These are phyloP conservation scores for Hermetia illucens DNA, from an alignment of 1,140 invertebrate species.

Conservation along the genomic window DNA sequence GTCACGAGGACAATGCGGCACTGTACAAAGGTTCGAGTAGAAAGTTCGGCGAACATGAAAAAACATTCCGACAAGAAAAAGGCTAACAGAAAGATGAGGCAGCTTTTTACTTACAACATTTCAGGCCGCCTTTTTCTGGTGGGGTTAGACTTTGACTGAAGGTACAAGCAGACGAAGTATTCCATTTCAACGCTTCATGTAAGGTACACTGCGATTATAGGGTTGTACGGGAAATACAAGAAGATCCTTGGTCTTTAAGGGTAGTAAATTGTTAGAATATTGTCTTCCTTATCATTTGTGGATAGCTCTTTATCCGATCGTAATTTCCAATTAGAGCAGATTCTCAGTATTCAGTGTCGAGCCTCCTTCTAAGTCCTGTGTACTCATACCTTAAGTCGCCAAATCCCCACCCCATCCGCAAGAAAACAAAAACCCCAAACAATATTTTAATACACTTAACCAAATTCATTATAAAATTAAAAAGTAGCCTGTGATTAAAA, in stretches of 20 bases:
- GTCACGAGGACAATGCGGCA: neutral
- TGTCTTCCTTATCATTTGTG: neutral
- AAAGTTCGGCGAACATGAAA: neutral
- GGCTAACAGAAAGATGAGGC: neutral
- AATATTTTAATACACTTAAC: conserved; percentile 1
- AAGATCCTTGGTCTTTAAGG: no score
- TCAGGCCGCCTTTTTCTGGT: no score
- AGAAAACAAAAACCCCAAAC: neutral
- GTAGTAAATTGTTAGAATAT: neutral
- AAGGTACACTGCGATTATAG: no score
- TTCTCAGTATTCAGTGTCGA: neutral
- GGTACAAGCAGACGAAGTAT: no score
- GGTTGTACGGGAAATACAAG: no score
- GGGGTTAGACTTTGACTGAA: no score
- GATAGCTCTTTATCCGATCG: neutral
- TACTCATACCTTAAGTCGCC: neutral
- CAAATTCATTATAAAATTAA: conserved; percentile 6
- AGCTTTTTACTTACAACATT: no score
- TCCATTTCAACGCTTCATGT: no score
- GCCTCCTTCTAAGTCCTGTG: neutral
- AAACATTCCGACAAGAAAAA: neutral
- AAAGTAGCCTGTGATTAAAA: conserved; percentile 1
- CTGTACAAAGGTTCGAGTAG: neutral
- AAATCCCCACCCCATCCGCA: neutral
- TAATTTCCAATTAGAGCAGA: neutral